phyloP scores from a whole-genome alignment of 2,888 invertebrate species.

The Caenorhabditis uteleia region DNA sequence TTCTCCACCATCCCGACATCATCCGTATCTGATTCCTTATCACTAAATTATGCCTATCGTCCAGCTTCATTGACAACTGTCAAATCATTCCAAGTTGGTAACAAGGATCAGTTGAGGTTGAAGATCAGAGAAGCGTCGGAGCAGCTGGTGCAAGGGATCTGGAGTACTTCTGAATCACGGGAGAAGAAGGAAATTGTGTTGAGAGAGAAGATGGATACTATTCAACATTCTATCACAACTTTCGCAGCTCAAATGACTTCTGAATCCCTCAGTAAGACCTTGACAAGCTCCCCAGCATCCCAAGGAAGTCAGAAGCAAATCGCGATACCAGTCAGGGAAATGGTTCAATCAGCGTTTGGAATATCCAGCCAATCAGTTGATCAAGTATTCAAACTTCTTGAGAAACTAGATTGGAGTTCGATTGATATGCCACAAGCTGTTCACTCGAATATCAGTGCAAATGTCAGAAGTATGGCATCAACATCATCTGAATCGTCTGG shows the following conservation, averaged over 20 bases:
- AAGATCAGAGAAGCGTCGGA: slow-evolving; percentile 29
- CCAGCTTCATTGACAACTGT: too few relatives aligned
- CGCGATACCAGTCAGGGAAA: slow-evolving; percentile 4
- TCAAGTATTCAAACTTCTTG: slow-evolving; percentile 18
- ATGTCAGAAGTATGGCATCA: slow-evolving; percentile 10
- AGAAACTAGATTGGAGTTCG: slow-evolving; percentile 20
- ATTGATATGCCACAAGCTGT: slow-evolving; percentile 12
- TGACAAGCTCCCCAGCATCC: too few relatives aligned
- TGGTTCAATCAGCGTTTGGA: slow-evolving; percentile 11
- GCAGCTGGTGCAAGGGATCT: slow-evolving; percentile 40
- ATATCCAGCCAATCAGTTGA: slow-evolving; percentile 15
- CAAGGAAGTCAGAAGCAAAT: too few relatives aligned
- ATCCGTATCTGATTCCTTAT: too few relatives aligned
- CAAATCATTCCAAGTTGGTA: too few relatives aligned
- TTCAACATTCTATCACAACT: slow-evolving; percentile 21
- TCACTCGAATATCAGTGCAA: slow-evolving; percentile 2
- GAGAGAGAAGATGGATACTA: slow-evolving; percentile 16
- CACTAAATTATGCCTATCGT: too few relatives aligned
- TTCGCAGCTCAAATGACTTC: background rate
- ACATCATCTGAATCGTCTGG: slow-evolving; percentile 8
- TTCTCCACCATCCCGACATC: too few relatives aligned
- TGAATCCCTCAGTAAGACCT: background rate
- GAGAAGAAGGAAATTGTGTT: slow-evolving; percentile 17
- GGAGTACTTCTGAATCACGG: slow-evolving; percentile 26
- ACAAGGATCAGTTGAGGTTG: too few relatives aligned